Evolutionary conservation across 2,113 vertebrate species (phyloP), one percentile per base, ranked within the genome.

Genomic region (Tinamus guttatus): DNA sequence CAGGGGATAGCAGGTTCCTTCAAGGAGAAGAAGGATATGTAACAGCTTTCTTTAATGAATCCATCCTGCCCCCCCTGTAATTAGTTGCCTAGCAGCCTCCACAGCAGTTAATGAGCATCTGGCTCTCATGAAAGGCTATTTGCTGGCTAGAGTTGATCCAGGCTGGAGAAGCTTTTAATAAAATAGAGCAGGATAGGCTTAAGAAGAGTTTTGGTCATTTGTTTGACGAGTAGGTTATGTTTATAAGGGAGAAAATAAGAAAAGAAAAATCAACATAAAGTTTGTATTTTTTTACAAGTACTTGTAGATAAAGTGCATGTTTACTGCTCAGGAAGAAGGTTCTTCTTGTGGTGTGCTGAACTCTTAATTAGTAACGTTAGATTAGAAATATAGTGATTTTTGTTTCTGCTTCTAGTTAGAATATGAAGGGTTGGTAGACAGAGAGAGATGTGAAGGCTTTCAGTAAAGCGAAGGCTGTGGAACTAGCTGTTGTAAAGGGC

Each of bases 51-150:
- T 74, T 84, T 75, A 52, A 58, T 62, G 45, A 64, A 47, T 87
- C 40, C 0, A 0, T 76, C 41, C 56, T 68, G 25, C 8, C 25
- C 17, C 17, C 5, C 27, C 52, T 58, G 19, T 92, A 90, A 90
- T 85, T 62, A 58, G 65, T 69, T 94, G 62, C 47, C 58, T 81
- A 89, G 86, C 82, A 94, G 74, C 45, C 47, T 92, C 69, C 22
- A 45, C 27, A 68, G 51, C 22, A 41, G 69, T 73, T 5, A 94
- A 47, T 19, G 38, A 89, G 47, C 20, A 89, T 83, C 76, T 90
- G 88, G n/a, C 51, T 86, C 47, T 86, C 16, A 40, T 86, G 67
- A 88, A 92, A 93, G 52, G 47, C 81, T 78, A 89, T 59, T 76
- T 92, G 32, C 45, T 90, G 22, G n/a, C 69, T 83, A 77, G 27